Percentiles rank a stretch among this genome's conserved stretches.
phyloP scores from a whole-genome alignment of 2,113 vertebrate genomes.

The Thalassoma bifasciatum region DNA sequence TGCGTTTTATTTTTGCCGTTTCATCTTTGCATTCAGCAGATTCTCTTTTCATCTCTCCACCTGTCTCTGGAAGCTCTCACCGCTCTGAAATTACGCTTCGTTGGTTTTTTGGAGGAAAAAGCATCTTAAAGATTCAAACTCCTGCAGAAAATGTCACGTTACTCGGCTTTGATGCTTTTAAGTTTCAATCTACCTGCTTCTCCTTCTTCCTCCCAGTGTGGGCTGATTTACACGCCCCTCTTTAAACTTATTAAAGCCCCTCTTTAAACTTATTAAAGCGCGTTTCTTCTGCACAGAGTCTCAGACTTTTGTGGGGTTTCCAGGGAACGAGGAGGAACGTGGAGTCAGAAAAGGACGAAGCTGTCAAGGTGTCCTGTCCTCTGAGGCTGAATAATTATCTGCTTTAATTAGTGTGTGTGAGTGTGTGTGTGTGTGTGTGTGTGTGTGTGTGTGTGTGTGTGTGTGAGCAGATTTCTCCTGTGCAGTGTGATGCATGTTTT shows the following conservation, averaged over 20 bases:
- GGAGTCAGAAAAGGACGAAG: constrained; percentile 30
- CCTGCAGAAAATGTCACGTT: not conserved
- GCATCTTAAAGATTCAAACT: no score
- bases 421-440: constrained; percentile 33
- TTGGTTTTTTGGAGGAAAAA: no score
- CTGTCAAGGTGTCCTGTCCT: constrained; percentile 53
- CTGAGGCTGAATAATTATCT: constrained; percentile 57
- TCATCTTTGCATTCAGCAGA: constrained; percentile 7
- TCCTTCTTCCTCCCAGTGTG: not conserved
- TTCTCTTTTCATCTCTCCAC: no score
- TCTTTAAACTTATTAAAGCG: no score
- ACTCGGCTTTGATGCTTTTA: no score
- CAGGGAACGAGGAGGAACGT: constrained; percentile 59
- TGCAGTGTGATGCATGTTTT: constrained; percentile 22
- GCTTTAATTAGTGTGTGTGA: constrained; percentile 68
- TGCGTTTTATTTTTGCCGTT: not conserved
- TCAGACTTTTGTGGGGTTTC: constrained; percentile 44
- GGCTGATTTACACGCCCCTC: not conserved
- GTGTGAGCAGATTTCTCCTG: constrained; percentile 17
- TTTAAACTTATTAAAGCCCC: not conserved
- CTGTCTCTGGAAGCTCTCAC: constrained; percentile 30
- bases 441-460: constrained; percentile 6
- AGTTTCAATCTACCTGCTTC: not conserved
- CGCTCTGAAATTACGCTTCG: no score
- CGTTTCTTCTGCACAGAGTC: not conserved